Conservation (phyloP, 2,888 invertebrate genomes). For the Tuberolachnus salignus region DNA sequence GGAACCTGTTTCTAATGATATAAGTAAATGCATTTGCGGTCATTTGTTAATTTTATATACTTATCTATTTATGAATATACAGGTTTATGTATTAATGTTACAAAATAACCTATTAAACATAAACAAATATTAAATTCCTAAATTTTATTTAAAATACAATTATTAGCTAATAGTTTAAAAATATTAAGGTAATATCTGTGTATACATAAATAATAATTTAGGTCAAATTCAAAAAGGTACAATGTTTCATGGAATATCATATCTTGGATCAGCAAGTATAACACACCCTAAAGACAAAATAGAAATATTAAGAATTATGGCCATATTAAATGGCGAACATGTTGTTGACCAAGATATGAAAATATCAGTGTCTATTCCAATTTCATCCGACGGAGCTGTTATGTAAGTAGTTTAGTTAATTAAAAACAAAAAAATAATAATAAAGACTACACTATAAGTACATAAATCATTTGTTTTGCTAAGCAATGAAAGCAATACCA, state of each 20-base stretch:
- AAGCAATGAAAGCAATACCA: constrained; percentile 1
- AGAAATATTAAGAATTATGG: constrained; percentile 93
- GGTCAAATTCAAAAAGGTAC: constrained; percentile 81
- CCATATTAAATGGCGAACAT: constrained; percentile 80
- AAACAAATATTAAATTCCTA: neutral
- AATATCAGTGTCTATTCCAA: constrained; percentile 90
- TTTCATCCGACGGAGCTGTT: constrained; percentile 89
- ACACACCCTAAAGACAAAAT: constrained; percentile 89
- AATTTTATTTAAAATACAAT: neutral
- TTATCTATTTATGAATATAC: neutral
- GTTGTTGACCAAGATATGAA: constrained; percentile 80
- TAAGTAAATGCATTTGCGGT: constrained; percentile 18
- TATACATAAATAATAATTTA: constrained; percentile 31
- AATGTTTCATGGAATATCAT: constrained; percentile 90
- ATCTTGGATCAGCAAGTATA: constrained; percentile 89
- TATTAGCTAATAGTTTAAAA: neutral
- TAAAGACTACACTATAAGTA: neutral
- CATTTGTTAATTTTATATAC: neutral
- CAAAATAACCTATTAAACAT: neutral
- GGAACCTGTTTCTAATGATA: constrained; percentile 9
- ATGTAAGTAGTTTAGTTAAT: constrained; percentile 79
- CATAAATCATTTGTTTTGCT: neutral
- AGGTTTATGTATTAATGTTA: neutral
- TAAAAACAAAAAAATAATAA: neutral
- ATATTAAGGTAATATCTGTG: constrained; percentile 5